Evolutionary conservation across 2,113 vertebrate species (phyloP), one percentile per base, ranked within the genome.

Genomic region (Antigone vipio): DNA sequence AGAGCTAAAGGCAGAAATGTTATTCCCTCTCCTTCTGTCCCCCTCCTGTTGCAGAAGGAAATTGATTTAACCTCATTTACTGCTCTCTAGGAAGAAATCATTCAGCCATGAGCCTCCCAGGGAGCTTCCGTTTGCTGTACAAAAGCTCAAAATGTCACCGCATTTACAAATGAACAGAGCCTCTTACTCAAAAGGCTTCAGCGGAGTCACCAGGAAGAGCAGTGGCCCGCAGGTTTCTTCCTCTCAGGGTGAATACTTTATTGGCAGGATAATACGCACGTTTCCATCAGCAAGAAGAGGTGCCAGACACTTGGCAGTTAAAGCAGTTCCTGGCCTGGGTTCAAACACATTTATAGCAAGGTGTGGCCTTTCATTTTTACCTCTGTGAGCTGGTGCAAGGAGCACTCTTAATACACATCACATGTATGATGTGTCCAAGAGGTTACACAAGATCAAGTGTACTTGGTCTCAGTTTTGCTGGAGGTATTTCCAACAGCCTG

Each of bases 71-170:
- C 95, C 86, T 98, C 96, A 98, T 97, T 98, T 98, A 90, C 85
- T 66, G 38, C 96, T 97, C 95, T 97, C 97, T 96, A 97, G 97
- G 97, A 97, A 98, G 95, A 96, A 96, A 88, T 96, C 73, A 86
- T 95, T 97, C 93, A 96, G 91, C 93, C 71, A 73, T 49, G 55
- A 97, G 95, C 86, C 95, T 97, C 97, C 97, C 90, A 81, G 97
- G 94, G 97, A 56, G 88, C 89, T 97, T 97, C 95, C 27, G 1
- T 69, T 93, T 52, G 26, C 85, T 88, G 93, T 83, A 98, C 94
- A 98, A 96, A 97, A 97, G 94, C 96, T 96, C 93, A 75, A 98
- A 98, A 98, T 98, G 97, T 98, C 98, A 98, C 92, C 27, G 1
- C 92, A 93, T 97, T 98, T 98, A 95, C 95, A 98, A 97, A 97